Conservation (phyloP, 1,140 invertebrate genomes). For the Camponotus floridanus region DNA sequence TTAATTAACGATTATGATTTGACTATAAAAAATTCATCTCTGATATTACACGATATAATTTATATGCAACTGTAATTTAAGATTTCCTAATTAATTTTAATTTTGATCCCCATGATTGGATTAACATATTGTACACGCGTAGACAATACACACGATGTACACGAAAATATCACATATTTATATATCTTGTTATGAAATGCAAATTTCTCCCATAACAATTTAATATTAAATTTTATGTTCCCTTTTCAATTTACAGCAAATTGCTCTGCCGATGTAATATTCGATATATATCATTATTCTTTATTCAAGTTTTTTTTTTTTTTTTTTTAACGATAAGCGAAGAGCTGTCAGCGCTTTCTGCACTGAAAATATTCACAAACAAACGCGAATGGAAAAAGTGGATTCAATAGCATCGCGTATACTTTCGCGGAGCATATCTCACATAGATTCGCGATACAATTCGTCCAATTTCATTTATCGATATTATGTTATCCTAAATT, state of each 20-base stretch:
- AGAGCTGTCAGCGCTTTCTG: slow-evolving; percentile 22
- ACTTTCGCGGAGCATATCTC: slow-evolving; percentile 4
- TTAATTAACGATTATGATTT: slow-evolving; percentile 35
- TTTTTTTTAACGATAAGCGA: slow-evolving; percentile 22
- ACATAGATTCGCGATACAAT: slow-evolving; percentile 16
- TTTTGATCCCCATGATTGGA: slow-evolving; percentile 2
- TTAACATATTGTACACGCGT: slow-evolving; percentile 17
- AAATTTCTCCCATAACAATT: slow-evolving; percentile 52
- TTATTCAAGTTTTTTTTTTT: slow-evolving; percentile 20
- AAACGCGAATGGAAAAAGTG: slow-evolving; percentile 22
- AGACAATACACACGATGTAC: not conserved
- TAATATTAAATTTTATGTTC: slow-evolving; percentile 47
- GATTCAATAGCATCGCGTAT: slow-evolving; percentile 24
- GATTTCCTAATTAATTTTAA: slow-evolving; percentile 28
- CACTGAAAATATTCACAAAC: slow-evolving; percentile 25
- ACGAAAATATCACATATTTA: not conserved
- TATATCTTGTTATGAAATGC: slow-evolving; percentile 51
- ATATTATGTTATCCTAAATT: slow-evolving; percentile 36
- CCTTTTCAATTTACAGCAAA: slow-evolving; percentile 46
- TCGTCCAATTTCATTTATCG: slow-evolving; percentile 13
- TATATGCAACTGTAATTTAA: slow-evolving; percentile 40
- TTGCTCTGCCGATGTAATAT: slow-evolving; percentile 34
- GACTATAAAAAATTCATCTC: not conserved
- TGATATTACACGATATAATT: not conserved
- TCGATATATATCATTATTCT: slow-evolving; percentile 47